phyloP scores from a whole-genome alignment of 2,113 vertebrate species.

The Menidia beryllina region DNA sequence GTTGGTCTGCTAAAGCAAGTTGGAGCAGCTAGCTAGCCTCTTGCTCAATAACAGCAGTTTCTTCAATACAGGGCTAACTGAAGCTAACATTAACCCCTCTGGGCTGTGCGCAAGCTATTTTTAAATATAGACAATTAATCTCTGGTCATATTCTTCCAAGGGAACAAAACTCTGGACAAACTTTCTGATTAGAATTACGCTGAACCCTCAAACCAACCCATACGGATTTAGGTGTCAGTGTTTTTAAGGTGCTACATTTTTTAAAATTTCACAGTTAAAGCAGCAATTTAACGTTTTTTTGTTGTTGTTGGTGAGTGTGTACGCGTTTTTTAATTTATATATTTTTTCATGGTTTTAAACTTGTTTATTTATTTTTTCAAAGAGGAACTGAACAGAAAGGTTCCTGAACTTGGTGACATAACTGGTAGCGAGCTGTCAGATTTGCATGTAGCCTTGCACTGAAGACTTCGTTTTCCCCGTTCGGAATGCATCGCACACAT shows the following conservation, averaged over 20 bases:
- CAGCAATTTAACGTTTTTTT: background rate
- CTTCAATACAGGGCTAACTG: conserved; percentile 45
- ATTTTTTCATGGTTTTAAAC: no score
- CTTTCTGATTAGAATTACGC: background rate
- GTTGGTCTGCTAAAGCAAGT: conserved; percentile 34
- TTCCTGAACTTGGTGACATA: conserved; percentile 14
- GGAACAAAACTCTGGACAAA: background rate
- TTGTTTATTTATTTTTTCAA: no score
- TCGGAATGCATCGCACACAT: conserved; percentile 39
- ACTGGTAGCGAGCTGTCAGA: conserved; percentile 51
- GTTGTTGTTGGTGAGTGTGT: background rate
- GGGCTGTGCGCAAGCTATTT: background rate
- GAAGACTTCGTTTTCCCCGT: conserved; percentile 50
- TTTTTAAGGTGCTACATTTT: conserved; percentile 1
- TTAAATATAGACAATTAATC: background rate
- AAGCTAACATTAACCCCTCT: conserved; percentile 18
- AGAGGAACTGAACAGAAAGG: background rate
- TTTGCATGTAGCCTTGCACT: conserved; percentile 34
- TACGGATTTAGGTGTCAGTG: background rate
- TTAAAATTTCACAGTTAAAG: background rate
- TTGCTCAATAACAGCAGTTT: conserved; percentile 57
- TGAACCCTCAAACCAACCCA: conserved; percentile 4
- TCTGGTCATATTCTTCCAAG: background rate
- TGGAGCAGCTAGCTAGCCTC: conserved; percentile 58
- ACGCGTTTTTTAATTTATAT: background rate